A percentile compares a stretch with the other conserved stretches of the same genome.
Evolutionary conservation across 2,888 invertebrate species (phyloP).

Genomic region (Nomada fucata): DNA sequence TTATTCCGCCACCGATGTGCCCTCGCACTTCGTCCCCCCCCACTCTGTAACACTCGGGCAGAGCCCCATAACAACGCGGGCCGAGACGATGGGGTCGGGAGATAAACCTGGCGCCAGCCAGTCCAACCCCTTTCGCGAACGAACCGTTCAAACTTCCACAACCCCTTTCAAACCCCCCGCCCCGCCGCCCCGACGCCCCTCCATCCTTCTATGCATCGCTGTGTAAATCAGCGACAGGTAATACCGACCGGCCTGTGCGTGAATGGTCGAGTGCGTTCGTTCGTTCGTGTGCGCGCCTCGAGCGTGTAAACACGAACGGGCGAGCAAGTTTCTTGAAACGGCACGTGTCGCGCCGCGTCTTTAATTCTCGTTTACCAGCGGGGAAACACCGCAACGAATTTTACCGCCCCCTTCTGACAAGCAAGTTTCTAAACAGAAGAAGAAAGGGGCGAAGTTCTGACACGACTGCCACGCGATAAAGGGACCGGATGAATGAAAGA

Average conservation of each 20-base stretch:
- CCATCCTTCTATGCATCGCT: background rate
- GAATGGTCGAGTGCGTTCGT: constrained; percentile 22
- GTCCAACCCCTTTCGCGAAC: constrained; percentile 64
- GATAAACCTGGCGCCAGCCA: constrained; percentile 78
- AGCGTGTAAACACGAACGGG: constrained; percentile 25
- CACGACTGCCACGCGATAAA: background rate
- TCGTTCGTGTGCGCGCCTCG: constrained; percentile 1
- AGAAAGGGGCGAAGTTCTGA: background rate
- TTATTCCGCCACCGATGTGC: background rate
- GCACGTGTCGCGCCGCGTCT: constrained; percentile 3
- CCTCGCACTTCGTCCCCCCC: constrained; percentile 18
- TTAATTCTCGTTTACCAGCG: constrained; percentile 40
- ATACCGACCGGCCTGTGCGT: constrained; percentile 20
- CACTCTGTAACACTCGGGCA: constrained; percentile 21
- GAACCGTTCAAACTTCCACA: constrained; percentile 53
- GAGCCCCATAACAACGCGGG: constrained; percentile 70
- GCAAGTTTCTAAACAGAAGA: constrained; percentile 2
- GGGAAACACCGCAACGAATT: background rate
- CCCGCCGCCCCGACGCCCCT: too few relatives aligned
- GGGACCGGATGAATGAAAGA: constrained; percentile 7
- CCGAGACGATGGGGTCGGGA: constrained; percentile 75
- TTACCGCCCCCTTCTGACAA: background rate
- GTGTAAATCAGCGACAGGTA: constrained; percentile 43
- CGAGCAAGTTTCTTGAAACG: constrained; percentile 33
- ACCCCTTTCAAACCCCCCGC: constrained; percentile 10